Evolutionary conservation across 1,140 invertebrate genomes (phyloP), one percentile per base, ranked within the genome.

Genomic region (Anastatus disparis): DNA sequence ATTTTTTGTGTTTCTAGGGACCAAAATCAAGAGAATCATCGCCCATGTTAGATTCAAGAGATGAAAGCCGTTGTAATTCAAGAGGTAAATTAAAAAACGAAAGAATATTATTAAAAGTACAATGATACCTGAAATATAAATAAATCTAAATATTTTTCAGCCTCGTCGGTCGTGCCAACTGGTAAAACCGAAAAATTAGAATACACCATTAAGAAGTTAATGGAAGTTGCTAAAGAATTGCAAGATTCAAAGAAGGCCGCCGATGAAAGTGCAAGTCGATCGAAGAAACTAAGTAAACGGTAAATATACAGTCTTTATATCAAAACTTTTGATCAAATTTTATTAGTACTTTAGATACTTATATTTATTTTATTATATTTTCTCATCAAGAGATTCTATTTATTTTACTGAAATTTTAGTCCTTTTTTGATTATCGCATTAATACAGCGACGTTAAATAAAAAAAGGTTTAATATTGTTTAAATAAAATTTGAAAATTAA

Each of bases 11-110:
- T 55, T 76, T 73, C 17, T 10, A 87, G 85, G 85, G 86, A 79
- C 81, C 86, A 68, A 90, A 89, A 78, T 90, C 89, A 1, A 84
- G 89, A 74, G 89, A 90, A 81, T 86, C 88, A n/a, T 90, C 89
- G 13, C 89, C 89, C 22, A 81, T 84, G 76, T 69, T 88, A 26
- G 88, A 89, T 52, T 77, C 79, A 17, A 85, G 81, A 42, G 82
- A 83, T 15, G 84, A 84, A 10, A 75, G 76, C 62, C 87, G 83
- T 81, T 83, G 85, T 84, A 74, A 76, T 81, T 20, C 31, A 10
- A 24, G 26, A 50, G 26, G 26, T 50, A 6, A 22, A 24, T 10
- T 52, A 15, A 27, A 52, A 26, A 52, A 6, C 7, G 24, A 20
- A 52, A n/a, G 24, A 9, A 52, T 55, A 31, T 17, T 2, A 31